Percentiles rank a stretch among this genome's conserved stretches.
Evolutionary conservation across 2,888 invertebrate species (phyloP).

Genomic region (Drosophila leonis): DNA sequence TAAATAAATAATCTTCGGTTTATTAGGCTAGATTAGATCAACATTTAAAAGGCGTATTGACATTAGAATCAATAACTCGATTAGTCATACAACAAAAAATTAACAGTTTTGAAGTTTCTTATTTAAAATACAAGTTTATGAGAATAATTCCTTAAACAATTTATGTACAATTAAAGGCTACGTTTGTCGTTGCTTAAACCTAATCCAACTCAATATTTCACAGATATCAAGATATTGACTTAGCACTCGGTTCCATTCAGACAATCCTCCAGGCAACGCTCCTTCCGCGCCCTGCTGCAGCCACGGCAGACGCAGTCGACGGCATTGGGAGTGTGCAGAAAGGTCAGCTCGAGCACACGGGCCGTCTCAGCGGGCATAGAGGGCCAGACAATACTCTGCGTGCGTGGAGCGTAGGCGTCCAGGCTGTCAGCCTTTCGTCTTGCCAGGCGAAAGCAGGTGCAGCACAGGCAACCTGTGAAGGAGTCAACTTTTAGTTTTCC

Average conservation of each 20-base stretch:
- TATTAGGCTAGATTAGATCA: no score
- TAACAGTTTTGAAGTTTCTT: background rate
- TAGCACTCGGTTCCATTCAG: constrained; percentile 40
- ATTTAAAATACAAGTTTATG: background rate
- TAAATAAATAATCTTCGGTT: no score
- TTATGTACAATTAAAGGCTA: background rate
- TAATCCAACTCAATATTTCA: background rate
- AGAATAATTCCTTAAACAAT: background rate
- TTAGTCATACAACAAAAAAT: background rate
- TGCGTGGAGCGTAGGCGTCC: constrained; percentile 65
- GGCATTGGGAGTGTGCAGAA: constrained; percentile 51
- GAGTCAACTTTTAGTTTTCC: background rate
- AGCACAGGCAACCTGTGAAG: constrained; percentile 53
- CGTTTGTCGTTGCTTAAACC: background rate
- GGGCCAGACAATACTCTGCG: constrained; percentile 72
- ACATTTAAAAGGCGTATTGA: no score
- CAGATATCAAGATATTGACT: constrained; percentile 2
- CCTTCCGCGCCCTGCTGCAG: constrained; percentile 35
- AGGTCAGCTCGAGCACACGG: constrained; percentile 59
- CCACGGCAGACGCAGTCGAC: constrained; percentile 46
- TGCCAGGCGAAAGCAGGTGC: constrained; percentile 26
- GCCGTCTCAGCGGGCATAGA: constrained; percentile 51
- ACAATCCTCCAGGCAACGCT: constrained; percentile 40
- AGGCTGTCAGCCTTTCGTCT: constrained; percentile 27
- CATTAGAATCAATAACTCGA: background rate